phyloP scores from a whole-genome alignment of 2,888 invertebrate genomes.

The Bellardia pandia region DNA sequence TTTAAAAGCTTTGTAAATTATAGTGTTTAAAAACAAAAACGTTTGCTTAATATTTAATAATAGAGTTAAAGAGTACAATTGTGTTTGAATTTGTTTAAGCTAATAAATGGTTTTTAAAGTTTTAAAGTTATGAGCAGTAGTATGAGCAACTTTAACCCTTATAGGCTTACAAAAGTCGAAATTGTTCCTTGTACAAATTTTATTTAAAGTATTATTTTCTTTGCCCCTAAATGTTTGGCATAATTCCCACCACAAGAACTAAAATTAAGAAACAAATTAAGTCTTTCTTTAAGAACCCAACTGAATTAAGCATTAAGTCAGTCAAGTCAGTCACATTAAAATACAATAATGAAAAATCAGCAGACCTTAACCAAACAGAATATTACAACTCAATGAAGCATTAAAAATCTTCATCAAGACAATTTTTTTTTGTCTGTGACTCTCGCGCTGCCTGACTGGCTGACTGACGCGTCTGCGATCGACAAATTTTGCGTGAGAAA shows the following conservation, averaged over 20 bases:
- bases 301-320: conserved; percentile 46
- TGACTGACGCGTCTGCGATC: conserved; percentile 21
- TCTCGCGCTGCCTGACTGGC: conserved; percentile 19
- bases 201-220: background rate
- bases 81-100: conserved; percentile 24
- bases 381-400: conserved; percentile 70
- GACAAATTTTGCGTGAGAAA: conserved; percentile 72
- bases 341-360: conserved; percentile 68
- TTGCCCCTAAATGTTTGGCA: conserved; percentile 29
- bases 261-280: conserved; percentile 56
- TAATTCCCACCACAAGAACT: conserved; percentile 50
- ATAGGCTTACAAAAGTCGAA: background rate
- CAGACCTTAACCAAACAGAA: conserved; percentile 71
- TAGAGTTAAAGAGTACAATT: conserved; percentile 34
- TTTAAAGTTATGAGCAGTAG: conserved; percentile 1
- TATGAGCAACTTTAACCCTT: background rate
- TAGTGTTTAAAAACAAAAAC: conserved; percentile 41
- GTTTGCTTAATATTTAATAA: conserved; percentile 64
- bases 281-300: conserved; percentile 53
- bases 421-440: background rate
- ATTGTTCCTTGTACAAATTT: background rate
- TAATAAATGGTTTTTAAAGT: conserved; percentile 31
- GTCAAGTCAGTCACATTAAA: conserved; percentile 46
- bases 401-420: conserved; percentile 58
- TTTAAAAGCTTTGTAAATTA: conserved; percentile 44